Conservation (phyloP, 37 sponge, comb jelly and placozoan species). For the Ephydatia muelleri region DNA sequence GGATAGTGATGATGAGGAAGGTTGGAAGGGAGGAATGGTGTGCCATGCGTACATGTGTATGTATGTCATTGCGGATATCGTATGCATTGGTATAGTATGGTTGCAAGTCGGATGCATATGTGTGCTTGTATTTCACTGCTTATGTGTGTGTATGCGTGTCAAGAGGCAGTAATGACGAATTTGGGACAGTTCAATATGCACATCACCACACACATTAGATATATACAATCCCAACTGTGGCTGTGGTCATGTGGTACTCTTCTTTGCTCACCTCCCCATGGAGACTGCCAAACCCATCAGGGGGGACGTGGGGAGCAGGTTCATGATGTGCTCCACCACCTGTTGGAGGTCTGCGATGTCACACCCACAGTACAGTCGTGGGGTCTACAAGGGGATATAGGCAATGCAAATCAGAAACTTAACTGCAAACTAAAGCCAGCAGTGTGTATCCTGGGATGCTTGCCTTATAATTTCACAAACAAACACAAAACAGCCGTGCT, state of each 20-base stretch:
- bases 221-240: no score
- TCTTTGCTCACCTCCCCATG: conserved; percentile 55
- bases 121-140: neutral
- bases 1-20: neutral
- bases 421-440: neutral
- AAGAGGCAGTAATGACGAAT: no score
- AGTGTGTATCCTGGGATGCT: neutral
- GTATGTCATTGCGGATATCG: neutral
- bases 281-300: conserved; percentile 55
- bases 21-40: neutral
- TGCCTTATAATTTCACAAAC: conserved; percentile 15
- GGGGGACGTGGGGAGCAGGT: conserved; percentile 12
- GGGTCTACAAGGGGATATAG: conserved; percentile 35
- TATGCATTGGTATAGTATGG: neutral
- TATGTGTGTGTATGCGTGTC: neutral
- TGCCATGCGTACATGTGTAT: neutral
- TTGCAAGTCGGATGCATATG: neutral
- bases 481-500: neutral
- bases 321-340: conserved; percentile 30
- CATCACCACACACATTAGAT: no score
- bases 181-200: no score
- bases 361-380: conserved; percentile 45
- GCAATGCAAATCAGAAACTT: neutral
- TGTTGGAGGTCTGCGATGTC: conserved; percentile 43
- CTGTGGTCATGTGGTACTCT: no score